These are phyloP conservation scores for Hippolais icterina DNA, from an alignment of 2,113 vertebrate species.

Conservation along the genomic window DNA sequence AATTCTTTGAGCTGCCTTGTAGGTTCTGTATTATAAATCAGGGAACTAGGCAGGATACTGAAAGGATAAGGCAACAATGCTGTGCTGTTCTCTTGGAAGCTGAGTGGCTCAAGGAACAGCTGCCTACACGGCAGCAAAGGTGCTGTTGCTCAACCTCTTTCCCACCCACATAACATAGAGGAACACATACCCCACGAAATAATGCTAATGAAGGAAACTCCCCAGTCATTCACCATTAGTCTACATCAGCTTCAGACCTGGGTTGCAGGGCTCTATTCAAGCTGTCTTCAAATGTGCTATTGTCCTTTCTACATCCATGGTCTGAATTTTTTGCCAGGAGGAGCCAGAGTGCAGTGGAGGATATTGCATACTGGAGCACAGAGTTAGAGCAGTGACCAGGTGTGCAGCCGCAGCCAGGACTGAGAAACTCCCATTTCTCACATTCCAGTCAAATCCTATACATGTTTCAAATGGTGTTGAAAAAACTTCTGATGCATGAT, in stretches of 20 bases:
- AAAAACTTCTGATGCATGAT: background rate
- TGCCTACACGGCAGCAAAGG: rapidly evolving
- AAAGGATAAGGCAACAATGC: background rate
- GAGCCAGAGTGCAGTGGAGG: background rate
- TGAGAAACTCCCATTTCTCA: background rate
- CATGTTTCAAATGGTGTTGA: background rate
- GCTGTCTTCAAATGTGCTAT: background rate
- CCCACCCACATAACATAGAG: background rate
- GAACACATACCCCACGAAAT: background rate
- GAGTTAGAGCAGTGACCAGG: background rate
- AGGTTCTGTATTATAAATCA: background rate
- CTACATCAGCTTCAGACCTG: background rate
- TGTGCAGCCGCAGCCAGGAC: background rate
- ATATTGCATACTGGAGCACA: background rate
- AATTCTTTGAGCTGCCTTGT: background rate
- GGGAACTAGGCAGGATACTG: background rate
- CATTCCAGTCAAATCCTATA: background rate
- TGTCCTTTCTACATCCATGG: background rate
- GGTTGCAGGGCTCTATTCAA: background rate
- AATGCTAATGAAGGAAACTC: background rate
- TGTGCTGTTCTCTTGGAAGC: background rate
- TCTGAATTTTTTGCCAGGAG: background rate
- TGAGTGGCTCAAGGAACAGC: background rate
- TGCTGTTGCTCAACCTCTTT: background rate
- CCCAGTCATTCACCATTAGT: background rate